Percentiles rank a stretch among this genome's conserved stretches.
Conservation (phyloP, 1,140 invertebrate genomes). For the Eriocheir sinensis region DNA sequence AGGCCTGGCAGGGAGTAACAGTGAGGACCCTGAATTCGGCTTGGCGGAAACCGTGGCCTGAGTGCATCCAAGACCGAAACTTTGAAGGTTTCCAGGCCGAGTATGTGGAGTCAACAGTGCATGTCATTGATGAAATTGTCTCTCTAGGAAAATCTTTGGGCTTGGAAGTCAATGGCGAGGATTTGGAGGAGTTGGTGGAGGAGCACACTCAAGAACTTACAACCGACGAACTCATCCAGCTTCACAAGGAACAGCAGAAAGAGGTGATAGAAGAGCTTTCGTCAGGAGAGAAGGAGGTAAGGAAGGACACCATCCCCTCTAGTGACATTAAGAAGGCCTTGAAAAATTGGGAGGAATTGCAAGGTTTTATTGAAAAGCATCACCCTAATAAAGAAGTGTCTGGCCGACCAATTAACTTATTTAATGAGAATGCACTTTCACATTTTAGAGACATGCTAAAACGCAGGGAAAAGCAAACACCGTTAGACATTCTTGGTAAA, state of each 20-base stretch:
- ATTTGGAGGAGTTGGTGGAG: slow-evolving; percentile 68
- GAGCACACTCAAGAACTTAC: slow-evolving; percentile 45
- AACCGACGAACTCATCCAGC: slow-evolving; percentile 60
- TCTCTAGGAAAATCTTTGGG: slow-evolving; percentile 48
- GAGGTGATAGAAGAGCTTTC: slow-evolving; percentile 46
- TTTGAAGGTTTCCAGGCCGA: slow-evolving; percentile 48
- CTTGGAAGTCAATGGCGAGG: slow-evolving; percentile 59
- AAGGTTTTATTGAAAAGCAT: too few species aligned
- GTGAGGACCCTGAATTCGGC: slow-evolving; percentile 71
- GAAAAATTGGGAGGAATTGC: too few species aligned
- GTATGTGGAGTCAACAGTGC: not conserved
- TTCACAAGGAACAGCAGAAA: slow-evolving; percentile 48
- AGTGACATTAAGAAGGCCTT: not conserved
- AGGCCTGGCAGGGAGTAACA: slow-evolving; percentile 73
- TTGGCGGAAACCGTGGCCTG: slow-evolving; percentile 60
- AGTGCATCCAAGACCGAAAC: slow-evolving; percentile 36
- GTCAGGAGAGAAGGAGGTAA: slow-evolving; percentile 38
- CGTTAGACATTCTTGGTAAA: too few species aligned
- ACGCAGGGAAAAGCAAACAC: too few species aligned
- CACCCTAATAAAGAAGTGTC: too few species aligned
- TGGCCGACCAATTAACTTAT: too few species aligned
- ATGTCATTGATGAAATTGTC: slow-evolving; percentile 64
- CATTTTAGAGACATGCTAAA: too few species aligned
- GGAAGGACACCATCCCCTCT: not conserved
- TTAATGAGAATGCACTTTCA: too few species aligned